A percentile compares a stretch with the other conserved stretches of the same genome.
These are phyloP conservation scores for Agrotis ipsilon DNA, from an alignment of 2,888 invertebrate genomes.

Conservation along the genomic window DNA sequence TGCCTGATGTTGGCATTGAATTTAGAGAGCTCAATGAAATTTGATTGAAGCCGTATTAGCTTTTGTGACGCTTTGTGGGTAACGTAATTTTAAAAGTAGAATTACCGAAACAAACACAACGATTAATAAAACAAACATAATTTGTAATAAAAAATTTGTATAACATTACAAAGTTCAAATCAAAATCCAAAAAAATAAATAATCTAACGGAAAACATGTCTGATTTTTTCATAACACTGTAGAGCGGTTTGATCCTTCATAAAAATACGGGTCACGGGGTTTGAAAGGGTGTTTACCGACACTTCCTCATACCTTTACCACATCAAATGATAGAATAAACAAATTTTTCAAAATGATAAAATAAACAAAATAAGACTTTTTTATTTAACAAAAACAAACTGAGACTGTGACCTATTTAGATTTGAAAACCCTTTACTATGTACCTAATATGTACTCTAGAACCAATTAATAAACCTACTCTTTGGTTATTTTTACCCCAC, in stretches of 20 bases:
- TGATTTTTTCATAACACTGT: slow-evolving; percentile 35
- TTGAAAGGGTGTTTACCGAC: slow-evolving; percentile 59
- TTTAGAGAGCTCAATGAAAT: slow-evolving; percentile 34
- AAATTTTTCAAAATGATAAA: no score
- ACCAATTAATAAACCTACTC: background rate
- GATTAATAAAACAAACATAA: no score
- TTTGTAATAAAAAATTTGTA: background rate
- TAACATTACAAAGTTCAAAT: background rate
- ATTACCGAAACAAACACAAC: no score
- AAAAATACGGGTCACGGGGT: slow-evolving; percentile 50
- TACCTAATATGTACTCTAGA: slow-evolving; percentile 5
- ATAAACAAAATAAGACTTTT: slow-evolving; percentile 33
- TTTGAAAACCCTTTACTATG: background rate
- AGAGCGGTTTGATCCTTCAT: slow-evolving; percentile 45
- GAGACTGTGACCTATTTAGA: slow-evolving; percentile 22
- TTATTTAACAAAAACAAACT: slow-evolving; percentile 13
- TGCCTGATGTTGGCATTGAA: slow-evolving; percentile 40
- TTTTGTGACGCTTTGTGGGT: slow-evolving; percentile 8
- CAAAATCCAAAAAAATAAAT: background rate
- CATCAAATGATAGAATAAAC: slow-evolving; percentile 54
- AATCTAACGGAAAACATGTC: slow-evolving; percentile 19
- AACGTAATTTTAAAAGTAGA: no score
- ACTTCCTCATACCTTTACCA: slow-evolving; percentile 46
- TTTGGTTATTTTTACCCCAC: background rate
- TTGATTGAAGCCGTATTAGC: slow-evolving; percentile 15